Evolutionary conservation across 2,113 vertebrate genomes (phyloP).

Genomic region (Eubucco bourcierii): DNA sequence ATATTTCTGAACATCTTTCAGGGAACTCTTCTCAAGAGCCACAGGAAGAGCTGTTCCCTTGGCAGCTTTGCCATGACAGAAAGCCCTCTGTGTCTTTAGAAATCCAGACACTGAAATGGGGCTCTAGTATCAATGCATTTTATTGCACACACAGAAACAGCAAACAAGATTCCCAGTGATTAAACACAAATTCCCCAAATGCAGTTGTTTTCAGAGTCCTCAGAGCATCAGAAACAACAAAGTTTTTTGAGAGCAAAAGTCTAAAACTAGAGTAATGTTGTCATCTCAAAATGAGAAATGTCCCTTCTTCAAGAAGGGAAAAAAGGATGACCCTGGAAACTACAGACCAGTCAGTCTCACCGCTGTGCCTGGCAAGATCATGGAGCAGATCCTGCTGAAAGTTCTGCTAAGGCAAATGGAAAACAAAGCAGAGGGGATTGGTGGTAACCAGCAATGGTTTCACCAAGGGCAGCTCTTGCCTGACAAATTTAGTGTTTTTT

Average conservation of each 20-base stretch:
- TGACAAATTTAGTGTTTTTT: too few relatives aligned
- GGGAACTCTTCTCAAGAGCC: not conserved
- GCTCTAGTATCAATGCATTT: fast-evolving
- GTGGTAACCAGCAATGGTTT: too few relatives aligned
- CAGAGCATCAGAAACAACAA: not conserved
- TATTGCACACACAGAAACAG: not conserved
- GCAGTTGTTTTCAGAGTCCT: not conserved
- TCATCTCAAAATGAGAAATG: not conserved
- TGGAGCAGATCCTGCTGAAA: too few relatives aligned
- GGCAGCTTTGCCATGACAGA: fast-evolving
- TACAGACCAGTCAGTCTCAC: too few relatives aligned
- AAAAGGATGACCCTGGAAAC: too few relatives aligned
- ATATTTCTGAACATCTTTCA: not conserved
- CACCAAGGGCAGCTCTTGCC: too few relatives aligned
- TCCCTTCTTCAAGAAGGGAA: too few relatives aligned
- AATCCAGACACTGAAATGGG: not conserved
- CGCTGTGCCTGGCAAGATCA: too few relatives aligned
- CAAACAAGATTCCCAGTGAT: not conserved
- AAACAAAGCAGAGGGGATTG: too few relatives aligned
- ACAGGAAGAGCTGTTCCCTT: not conserved
- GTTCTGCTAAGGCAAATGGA: too few relatives aligned
- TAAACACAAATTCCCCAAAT: not conserved
- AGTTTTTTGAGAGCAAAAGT: not conserved
- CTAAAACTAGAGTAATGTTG: not conserved
- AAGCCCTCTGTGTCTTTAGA: not conserved